phyloP scores from a whole-genome alignment of 2,113 vertebrate genomes.

The Plestiodon gilberti region DNA sequence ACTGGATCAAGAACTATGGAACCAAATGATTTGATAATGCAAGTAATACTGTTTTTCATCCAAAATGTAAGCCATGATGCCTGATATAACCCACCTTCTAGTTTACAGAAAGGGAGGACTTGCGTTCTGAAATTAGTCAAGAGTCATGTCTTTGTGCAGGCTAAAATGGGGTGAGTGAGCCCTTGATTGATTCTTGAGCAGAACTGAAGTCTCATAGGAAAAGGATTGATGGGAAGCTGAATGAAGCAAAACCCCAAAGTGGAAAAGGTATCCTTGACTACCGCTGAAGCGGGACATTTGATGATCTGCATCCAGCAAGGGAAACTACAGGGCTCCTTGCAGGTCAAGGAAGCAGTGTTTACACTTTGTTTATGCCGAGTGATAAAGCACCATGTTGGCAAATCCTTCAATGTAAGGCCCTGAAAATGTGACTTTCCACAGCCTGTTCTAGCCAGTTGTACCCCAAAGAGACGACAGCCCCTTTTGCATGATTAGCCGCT shows the following conservation, averaged over 20 bases:
- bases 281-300: neutral
- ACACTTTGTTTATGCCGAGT: too few species aligned
- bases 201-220: neutral
- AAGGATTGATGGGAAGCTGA: neutral
- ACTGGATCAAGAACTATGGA: conserved; percentile 53
- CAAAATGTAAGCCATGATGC: conserved; percentile 38
- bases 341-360: too few species aligned
- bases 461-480: too few species aligned
- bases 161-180: neutral
- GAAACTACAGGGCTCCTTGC: neutral
- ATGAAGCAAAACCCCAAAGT: conserved; percentile 4
- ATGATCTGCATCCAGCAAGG: neutral
- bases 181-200: neutral
- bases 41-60: conserved; percentile 27
- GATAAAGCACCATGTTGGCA: too few species aligned
- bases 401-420: too few species aligned
- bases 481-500: too few species aligned
- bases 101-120: neutral
- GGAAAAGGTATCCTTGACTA: neutral
- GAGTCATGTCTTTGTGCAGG: accelerated
- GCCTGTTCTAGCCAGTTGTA: too few species aligned
- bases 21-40: conserved; percentile 20
- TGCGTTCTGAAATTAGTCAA: neutral
- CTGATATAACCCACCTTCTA: neutral
- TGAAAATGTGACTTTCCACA: too few species aligned